These are phyloP conservation scores for Druceiella hillmani DNA, from an alignment of 2,888 invertebrate species.

Conservation along the genomic window DNA sequence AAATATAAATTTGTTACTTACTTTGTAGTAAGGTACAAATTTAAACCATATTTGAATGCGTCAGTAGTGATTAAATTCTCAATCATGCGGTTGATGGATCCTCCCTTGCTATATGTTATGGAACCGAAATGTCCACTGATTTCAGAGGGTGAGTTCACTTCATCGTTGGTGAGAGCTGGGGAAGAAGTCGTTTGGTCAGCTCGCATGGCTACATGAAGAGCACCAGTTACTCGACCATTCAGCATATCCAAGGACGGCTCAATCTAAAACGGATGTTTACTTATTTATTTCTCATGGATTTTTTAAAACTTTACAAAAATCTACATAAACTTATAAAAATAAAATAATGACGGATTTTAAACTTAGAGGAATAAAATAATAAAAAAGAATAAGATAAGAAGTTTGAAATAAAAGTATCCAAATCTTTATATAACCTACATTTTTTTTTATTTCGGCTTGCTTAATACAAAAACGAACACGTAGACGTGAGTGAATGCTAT, in stretches of 20 bases:
- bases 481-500: no score
- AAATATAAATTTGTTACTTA: conserved; percentile 31
- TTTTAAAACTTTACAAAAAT: no score
- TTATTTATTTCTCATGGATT: conserved; percentile 39
- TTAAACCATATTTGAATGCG: conserved; percentile 31
- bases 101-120: conserved; percentile 65
- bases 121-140: conserved; percentile 59
- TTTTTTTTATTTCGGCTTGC: no score
- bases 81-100: conserved; percentile 45
- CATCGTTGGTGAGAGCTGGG: conserved; percentile 51
- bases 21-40: conserved; percentile 41
- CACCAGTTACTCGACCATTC: conserved; percentile 51
- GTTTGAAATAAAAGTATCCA: no score
- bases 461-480: no score
- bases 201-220: conserved; percentile 58
- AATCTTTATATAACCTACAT: no score
- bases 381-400: no score
- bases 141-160: conserved; percentile 56
- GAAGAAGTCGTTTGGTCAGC: conserved; percentile 48
- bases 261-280: conserved; percentile 45
- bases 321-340: no score
- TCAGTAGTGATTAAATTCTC: conserved; percentile 40
- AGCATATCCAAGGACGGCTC: conserved; percentile 44
- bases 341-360: no score
- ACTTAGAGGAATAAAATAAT: no score